phyloP scores from a whole-genome alignment of 2,113 vertebrate species.

The Engystomops pustulosus region DNA sequence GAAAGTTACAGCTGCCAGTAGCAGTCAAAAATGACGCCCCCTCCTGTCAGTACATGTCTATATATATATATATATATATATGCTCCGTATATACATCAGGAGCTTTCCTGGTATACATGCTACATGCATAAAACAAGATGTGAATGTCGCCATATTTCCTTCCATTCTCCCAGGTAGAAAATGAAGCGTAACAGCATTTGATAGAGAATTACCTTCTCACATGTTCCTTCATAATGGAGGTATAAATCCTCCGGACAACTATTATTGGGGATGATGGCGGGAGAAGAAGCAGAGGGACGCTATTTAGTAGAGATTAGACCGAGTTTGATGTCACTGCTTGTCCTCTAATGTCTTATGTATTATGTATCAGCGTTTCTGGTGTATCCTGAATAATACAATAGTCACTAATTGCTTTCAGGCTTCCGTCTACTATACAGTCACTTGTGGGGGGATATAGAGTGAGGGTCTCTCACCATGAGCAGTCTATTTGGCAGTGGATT shows the following conservation, averaged over 20 bases:
- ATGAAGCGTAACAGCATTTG: no score
- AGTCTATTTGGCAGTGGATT: slow-evolving; percentile 51
- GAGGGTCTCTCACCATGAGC: slow-evolving; percentile 18
- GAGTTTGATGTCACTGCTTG: background rate
- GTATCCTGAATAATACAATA: slow-evolving; percentile 22
- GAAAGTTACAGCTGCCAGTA: no score
- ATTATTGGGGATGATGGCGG: background rate
- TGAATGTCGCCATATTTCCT: no score
- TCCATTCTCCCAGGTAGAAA: no score
- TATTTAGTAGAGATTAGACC: background rate
- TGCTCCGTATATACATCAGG: no score
- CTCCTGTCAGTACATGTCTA: no score
- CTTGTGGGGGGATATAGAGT: background rate
- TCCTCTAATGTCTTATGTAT: slow-evolving; percentile 14
- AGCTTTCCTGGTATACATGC: no score
- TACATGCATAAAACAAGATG: no score
- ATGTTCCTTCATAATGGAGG: background rate
- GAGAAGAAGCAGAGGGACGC: background rate
- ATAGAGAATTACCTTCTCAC: background rate
- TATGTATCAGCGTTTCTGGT: background rate
- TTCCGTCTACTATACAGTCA: background rate
- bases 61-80: no score
- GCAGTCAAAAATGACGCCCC: no score
- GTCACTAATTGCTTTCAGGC: slow-evolving; percentile 8
- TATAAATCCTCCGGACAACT: background rate